These are phyloP conservation scores for Podotricha telesiphe DNA, from an alignment of 2,888 invertebrate species.

Conservation along the genomic window DNA sequence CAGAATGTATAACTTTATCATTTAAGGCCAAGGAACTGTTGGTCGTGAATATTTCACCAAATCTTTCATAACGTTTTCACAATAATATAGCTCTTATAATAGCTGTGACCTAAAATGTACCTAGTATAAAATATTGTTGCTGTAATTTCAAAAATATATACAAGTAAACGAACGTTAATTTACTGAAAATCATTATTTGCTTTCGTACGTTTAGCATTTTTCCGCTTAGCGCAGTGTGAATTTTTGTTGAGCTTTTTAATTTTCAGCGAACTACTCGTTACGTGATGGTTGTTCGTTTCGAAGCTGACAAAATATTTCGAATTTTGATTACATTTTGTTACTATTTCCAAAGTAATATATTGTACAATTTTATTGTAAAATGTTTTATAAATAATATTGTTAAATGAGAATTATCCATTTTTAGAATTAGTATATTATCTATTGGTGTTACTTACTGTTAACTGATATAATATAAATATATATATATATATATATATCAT, in stretches of 20 bases:
- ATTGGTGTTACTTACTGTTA: no score
- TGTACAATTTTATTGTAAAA: not conserved
- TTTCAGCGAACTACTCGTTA: slow-evolving; percentile 25
- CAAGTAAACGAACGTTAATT: not conserved
- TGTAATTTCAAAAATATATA: not conserved
- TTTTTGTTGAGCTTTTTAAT: slow-evolving; percentile 24
- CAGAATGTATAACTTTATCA: no score
- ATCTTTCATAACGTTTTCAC: no score
- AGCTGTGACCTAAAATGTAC: not conserved
- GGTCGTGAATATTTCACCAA: no score
- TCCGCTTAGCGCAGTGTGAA: slow-evolving; percentile 12
- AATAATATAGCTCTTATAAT: no score
- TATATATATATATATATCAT: no score
- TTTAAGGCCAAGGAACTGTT: no score
- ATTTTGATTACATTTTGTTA: slow-evolving; percentile 18
- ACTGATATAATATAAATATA: no score
- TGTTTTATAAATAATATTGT: no score
- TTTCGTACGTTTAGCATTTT: not conserved
- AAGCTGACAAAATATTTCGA: slow-evolving; percentile 26
- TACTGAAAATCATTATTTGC: not conserved
- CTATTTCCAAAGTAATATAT: not conserved
- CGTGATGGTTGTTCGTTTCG: not conserved
- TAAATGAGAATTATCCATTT: no score
- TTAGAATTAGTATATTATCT: no score
- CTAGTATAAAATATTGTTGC: not conserved